Conservation (phyloP, 2,888 invertebrate genomes). For the Drosophila prolongata region DNA sequence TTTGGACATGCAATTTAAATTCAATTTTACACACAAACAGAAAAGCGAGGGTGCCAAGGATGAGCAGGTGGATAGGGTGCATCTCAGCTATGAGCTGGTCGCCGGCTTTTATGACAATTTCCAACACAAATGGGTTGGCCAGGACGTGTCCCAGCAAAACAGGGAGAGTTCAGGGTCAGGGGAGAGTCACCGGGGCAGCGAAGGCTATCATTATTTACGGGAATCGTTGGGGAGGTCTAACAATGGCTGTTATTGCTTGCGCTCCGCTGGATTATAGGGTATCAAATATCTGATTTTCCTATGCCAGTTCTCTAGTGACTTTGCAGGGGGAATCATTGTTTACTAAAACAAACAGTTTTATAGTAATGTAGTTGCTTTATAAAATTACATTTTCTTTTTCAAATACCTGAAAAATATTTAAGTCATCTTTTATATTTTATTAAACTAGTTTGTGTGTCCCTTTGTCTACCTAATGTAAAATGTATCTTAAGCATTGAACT, state of each 20-base stretch:
- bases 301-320: background rate
- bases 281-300: background rate
- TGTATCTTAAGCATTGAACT: no score
- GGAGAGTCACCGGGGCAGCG: background rate
- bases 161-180: background rate
- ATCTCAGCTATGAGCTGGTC: slow-evolving; percentile 4
- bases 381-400: no score
- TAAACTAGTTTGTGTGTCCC: no score
- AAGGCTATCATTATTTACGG: slow-evolving; percentile 8
- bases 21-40: slow-evolving; percentile 64
- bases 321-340: background rate
- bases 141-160: slow-evolving; percentile 9
- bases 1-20: slow-evolving; percentile 66
- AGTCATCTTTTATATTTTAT: no score
- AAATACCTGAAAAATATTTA: no score
- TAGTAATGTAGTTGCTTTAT: no score
- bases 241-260: slow-evolving; percentile 8
- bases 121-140: slow-evolving; percentile 21
- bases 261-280: slow-evolving; percentile 1
- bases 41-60: slow-evolving; percentile 17
- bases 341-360: no score
- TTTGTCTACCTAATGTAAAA: no score
- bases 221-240: slow-evolving; percentile 12
- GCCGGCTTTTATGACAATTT: slow-evolving; percentile 26
- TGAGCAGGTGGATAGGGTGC: slow-evolving; percentile 9